Conservation (phyloP, 1,140 invertebrate genomes). For the Aphelenchoides fujianensis region DNA sequence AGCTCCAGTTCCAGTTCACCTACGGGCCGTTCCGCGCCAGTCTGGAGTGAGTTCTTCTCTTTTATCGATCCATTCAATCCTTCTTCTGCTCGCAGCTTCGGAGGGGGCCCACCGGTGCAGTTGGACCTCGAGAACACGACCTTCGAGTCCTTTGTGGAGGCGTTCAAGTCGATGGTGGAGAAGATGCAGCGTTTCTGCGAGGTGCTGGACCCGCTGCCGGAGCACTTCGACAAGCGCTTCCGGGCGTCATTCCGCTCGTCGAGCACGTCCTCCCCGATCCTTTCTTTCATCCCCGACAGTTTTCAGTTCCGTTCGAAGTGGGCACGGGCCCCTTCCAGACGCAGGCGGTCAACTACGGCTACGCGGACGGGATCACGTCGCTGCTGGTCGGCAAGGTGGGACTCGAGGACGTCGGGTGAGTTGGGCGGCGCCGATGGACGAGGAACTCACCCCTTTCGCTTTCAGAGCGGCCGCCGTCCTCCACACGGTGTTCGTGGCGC, state of each 20-base stretch:
- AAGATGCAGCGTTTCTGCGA: neutral
- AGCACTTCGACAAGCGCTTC: neutral
- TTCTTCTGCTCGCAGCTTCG: neutral
- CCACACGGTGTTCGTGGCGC: too few relatives aligned
- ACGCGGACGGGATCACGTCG: neutral
- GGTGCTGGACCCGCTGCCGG: neutral
- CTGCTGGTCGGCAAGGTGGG: neutral
- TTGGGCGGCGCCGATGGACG: too few relatives aligned
- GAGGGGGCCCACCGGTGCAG: neutral
- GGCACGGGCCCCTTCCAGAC: neutral
- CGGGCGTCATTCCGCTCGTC: neutral
- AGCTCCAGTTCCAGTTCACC: neutral
- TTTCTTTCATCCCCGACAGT: neutral
- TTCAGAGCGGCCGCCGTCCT: too few relatives aligned
- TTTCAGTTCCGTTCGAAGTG: neutral
- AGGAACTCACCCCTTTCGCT: too few relatives aligned
- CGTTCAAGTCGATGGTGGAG: neutral
- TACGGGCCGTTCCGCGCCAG: neutral
- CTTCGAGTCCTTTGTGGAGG: neutral
- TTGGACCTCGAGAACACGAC: neutral
- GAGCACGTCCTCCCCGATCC: neutral
- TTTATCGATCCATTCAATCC: neutral
- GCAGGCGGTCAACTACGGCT: neutral
- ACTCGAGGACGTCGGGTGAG: neutral
- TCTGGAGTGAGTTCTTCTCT: neutral